These are phyloP conservation scores for Callaeas wilsoni DNA, from an alignment of 2,113 vertebrate genomes.

Conservation along the genomic window DNA sequence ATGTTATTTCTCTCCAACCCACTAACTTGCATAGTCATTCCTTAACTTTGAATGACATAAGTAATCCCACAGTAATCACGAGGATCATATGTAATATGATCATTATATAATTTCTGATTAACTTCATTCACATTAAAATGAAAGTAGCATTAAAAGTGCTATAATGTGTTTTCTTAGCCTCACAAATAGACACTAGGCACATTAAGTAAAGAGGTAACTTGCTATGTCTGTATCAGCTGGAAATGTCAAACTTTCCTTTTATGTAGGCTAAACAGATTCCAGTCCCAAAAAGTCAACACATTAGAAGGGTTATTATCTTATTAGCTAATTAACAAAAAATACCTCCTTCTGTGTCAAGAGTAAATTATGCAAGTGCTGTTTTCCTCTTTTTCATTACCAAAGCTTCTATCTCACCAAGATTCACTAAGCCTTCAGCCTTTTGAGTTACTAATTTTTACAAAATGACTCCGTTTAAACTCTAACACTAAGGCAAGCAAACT, in stretches of 20 bases:
- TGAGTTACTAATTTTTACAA: background rate
- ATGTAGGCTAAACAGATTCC: background rate
- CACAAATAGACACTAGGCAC: background rate
- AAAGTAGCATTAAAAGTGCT: background rate
- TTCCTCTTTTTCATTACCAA: background rate
- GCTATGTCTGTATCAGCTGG: background rate
- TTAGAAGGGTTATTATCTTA: background rate
- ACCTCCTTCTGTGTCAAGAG: background rate
- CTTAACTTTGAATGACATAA: background rate
- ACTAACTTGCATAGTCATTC: background rate
- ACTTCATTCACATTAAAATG: background rate
- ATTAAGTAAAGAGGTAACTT: background rate
- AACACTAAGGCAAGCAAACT: background rate
- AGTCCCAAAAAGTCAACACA: background rate
- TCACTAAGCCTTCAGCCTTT: background rate
- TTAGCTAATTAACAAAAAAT: slow-evolving; percentile 3
- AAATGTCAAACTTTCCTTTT: background rate
- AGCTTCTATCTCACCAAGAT: background rate
- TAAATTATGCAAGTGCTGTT: background rate
- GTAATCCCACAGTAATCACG: background rate
- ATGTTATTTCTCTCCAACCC: background rate
- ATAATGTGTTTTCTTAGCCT: background rate
- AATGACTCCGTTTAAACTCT: background rate
- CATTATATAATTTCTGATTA: background rate
- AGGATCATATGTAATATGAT: background rate